These are phyloP conservation scores for Eudemis profundana DNA, from an alignment of 2,888 invertebrate species.

Conservation along the genomic window DNA sequence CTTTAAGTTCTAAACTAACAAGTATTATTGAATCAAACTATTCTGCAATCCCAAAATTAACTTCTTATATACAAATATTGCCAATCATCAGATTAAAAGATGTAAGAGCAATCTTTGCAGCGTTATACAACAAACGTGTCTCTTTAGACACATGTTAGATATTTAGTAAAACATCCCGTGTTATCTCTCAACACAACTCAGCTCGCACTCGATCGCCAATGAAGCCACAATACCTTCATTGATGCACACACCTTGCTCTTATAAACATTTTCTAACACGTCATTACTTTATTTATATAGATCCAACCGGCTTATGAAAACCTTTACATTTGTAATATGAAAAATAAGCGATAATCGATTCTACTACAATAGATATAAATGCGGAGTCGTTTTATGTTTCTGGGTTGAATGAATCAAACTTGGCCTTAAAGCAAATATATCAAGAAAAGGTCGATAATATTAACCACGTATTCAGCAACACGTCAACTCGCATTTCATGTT, in stretches of 20 bases:
- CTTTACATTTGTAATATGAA: background rate
- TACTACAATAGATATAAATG: conserved; percentile 12
- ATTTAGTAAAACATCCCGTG: conserved; percentile 19
- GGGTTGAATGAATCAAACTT: conserved; percentile 45
- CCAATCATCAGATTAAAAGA: conserved; percentile 2
- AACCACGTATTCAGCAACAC: conserved; percentile 51
- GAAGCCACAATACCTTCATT: conserved; percentile 49
- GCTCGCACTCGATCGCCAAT: conserved; percentile 33
- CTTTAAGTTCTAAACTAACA: too few relatives aligned
- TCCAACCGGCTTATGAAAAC: conserved; percentile 10
- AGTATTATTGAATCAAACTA: too few relatives aligned
- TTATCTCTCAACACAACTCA: conserved; percentile 36
- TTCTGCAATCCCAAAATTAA: background rate
- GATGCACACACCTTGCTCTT: conserved; percentile 45
- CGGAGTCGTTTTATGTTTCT: background rate
- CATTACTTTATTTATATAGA: conserved; percentile 32
- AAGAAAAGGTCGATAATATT: conserved; percentile 55
- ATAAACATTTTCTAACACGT: conserved; percentile 45
- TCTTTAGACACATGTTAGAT: conserved; percentile 10
- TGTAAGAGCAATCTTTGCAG: background rate
- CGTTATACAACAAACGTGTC: background rate
- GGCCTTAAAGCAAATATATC: conserved; percentile 52
- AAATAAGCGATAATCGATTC: background rate
- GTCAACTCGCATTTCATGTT: conserved; percentile 50
- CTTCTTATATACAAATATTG: background rate